Conservation (phyloP, 2,113 vertebrate species). For the Salminus brasiliensis region DNA sequence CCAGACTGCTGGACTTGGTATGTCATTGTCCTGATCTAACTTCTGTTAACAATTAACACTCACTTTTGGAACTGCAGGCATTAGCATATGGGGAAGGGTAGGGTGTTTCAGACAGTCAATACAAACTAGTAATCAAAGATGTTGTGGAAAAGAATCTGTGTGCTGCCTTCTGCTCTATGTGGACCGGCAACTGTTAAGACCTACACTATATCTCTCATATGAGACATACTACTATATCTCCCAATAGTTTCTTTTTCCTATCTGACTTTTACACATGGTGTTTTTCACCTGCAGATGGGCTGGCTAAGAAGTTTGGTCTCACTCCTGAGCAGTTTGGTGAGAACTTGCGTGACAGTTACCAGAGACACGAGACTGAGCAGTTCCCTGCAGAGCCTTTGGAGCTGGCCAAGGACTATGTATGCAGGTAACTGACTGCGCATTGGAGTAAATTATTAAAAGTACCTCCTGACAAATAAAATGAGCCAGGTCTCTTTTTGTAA, state of each 20-base stretch:
- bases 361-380: conserved; percentile 96
- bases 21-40: conserved; percentile 48
- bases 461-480: neutral
- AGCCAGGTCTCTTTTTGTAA: neutral
- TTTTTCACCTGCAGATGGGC: conserved; percentile 79
- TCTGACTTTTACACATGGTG: no score
- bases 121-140: no score
- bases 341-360: conserved; percentile 97
- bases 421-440: conserved; percentile 75
- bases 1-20: conserved; percentile 92
- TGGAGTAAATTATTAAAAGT: neutral
- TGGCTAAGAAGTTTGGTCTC: conserved; percentile 98
- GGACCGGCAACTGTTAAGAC: no score
- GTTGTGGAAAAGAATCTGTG: no score
- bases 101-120: no score
- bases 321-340: conserved; percentile 98
- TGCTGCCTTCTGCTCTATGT: no score
- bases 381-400: conserved; percentile 96
- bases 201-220: no score
- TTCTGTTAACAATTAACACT: neutral
- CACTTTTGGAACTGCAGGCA: no score
- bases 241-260: no score
- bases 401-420: conserved; percentile 96
- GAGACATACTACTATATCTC: no score
- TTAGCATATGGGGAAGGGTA: no score